Base-by-base conservation (phyloP, 2,797 vertebrate species). In the Rhodeus uyekii region DNA sequence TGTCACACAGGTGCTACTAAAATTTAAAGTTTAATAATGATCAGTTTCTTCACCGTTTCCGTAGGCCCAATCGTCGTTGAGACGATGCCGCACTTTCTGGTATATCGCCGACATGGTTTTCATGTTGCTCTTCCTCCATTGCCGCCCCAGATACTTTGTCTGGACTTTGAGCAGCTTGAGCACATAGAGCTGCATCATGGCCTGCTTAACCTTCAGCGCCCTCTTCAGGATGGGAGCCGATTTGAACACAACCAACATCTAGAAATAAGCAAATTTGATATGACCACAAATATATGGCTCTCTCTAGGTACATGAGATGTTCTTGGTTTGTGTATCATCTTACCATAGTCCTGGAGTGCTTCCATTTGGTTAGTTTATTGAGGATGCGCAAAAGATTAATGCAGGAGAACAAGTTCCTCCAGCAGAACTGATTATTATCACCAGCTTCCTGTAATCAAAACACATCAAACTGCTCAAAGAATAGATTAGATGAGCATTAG, bases 71-170 rank as follows among this genome's bases (percentile, higher is more conserved):
- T 99, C 97, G 0, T 99, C 97, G 0, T 99, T 99, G 91, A 98
- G 96, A 71, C 97, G 93, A 91, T 99, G 97, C 14, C 97, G 96
- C 63, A 99, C 98, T 90, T 98, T 98, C 93, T 99, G 98, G 88
- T 99, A 99, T 72, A 99, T 98, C 84, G 98, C 97, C 0, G 98
- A 99, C 97, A 99, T 99, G 82, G 97, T 98, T 87, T 99, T 99
- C 97, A 99, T 99, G 94, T 99, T 99, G 93, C 97, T 98, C 87
- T 99, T 99, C 84, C 98, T 95, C 98, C 97, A 98, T 89, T 99
- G 97, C 27, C 98, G 95, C 8, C 98, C 98, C 78, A 99, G 92
- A 89, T 98, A 98, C 90, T 99, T 99, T 80, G 98, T 98, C 93
- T 99, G 97, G 80, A 98, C 95, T 90, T 99, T 99, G 0, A 98